phyloP scores from a whole-genome alignment of 2,888 invertebrate genomes.

The Lepidonotus clava region DNA sequence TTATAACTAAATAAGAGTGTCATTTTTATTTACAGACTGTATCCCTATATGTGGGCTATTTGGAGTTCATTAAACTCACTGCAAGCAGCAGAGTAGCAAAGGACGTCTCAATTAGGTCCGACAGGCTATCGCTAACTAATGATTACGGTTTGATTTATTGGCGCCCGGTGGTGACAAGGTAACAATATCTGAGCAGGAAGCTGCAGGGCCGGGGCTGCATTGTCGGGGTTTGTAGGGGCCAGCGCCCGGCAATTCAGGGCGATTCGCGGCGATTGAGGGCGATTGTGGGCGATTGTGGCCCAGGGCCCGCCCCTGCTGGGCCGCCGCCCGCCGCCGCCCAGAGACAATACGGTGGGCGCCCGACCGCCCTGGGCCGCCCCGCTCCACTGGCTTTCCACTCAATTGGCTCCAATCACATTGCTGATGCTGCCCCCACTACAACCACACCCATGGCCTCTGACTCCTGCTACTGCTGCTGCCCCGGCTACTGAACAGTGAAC shows the following conservation, averaged over 20 bases:
- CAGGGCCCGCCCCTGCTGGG: neutral
- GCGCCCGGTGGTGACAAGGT: constrained; percentile 16
- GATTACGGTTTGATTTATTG: constrained; percentile 39
- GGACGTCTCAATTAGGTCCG: constrained; percentile 10
- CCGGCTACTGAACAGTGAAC: neutral
- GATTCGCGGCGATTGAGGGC: too few relatives aligned
- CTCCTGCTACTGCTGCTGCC: neutral
- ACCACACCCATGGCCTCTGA: neutral
- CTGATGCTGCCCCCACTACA: neutral
- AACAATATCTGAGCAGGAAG: constrained; percentile 24
- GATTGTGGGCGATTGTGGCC: too few relatives aligned
- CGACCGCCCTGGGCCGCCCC: constrained; percentile 12
- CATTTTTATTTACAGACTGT: too few relatives aligned
- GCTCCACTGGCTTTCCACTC: constrained; percentile 51
- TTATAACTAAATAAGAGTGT: too few relatives aligned
- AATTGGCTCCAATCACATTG: constrained; percentile 53
- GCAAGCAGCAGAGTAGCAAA: too few relatives aligned
- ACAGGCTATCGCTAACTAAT: constrained; percentile 8
- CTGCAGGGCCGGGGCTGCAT: neutral
- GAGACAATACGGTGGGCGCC: constrained; percentile 38
- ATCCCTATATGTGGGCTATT: too few relatives aligned
- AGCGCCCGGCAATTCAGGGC: too few relatives aligned
- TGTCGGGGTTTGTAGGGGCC: too few relatives aligned
- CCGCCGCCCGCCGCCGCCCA: neutral
- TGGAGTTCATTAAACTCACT: too few relatives aligned